A percentile compares a stretch with the other conserved stretches of the same genome.
These are phyloP conservation scores for Clamator glandarius DNA, from an alignment of 2,797 vertebrate species.

Conservation along the genomic window DNA sequence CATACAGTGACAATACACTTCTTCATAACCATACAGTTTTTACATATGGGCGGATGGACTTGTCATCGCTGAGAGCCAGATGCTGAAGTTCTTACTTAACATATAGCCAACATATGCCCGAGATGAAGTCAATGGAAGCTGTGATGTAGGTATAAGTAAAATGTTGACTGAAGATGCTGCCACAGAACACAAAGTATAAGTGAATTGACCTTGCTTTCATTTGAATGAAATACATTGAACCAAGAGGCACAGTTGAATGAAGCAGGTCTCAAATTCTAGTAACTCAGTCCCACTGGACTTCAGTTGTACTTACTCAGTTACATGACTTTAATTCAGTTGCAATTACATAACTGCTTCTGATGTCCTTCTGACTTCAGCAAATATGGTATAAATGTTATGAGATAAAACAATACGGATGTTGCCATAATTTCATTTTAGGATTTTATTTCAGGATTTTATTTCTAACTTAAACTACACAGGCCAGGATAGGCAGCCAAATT, in stretches of 20 bases:
- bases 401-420: not conserved
- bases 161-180: not conserved
- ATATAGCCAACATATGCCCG: not conserved
- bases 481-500: not conserved
- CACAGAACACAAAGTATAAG: fast-evolving
- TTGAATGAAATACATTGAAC: not conserved
- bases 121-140: not conserved
- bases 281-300: not conserved
- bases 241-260: not conserved
- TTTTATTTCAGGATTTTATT: conserved; percentile 10
- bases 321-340: not conserved
- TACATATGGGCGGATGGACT: not conserved
- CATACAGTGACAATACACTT: not conserved
- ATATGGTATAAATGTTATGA: not conserved
- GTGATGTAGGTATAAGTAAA: not conserved
- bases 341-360: not conserved
- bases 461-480: not conserved
- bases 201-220: not conserved
- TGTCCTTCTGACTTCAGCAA: not conserved
- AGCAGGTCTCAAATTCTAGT: not conserved
- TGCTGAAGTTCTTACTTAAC: not conserved
- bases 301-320: not conserved
- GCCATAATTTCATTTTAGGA: not conserved
- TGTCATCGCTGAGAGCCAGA: not conserved
- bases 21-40: not conserved